Evolutionary conservation across 2,113 vertebrate genomes (phyloP).

Genomic region (Thryonomys swinderianus): DNA sequence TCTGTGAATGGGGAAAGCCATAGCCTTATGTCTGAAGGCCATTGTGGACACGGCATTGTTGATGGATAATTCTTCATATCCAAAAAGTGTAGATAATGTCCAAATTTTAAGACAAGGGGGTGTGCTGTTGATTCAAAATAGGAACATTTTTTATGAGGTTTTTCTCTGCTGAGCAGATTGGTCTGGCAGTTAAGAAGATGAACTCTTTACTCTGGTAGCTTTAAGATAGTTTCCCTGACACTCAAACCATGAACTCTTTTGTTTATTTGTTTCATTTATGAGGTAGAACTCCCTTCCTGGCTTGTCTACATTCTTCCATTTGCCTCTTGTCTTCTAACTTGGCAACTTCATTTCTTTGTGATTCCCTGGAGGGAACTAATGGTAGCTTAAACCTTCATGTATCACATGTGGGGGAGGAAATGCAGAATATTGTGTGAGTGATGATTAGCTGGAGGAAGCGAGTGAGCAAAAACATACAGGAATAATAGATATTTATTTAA

Average conservation of each 20-base stretch:
- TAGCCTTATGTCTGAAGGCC: background rate
- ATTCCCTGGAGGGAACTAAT: background rate
- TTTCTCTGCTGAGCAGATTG: accelerated
- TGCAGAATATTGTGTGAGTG: constrained; percentile 73
- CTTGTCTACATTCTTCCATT: background rate
- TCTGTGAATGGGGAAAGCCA: background rate
- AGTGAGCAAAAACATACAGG: constrained; percentile 57
- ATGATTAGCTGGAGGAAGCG: constrained; percentile 60
- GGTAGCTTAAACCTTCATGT: background rate
- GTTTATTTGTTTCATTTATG: background rate
- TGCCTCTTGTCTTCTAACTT: background rate
- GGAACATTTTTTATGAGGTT: background rate
- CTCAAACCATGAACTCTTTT: background rate
- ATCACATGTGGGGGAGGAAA: constrained; percentile 73
- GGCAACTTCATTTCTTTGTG: constrained; percentile 1
- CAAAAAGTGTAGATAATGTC: background rate
- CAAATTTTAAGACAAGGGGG: background rate
- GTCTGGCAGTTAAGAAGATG: background rate
- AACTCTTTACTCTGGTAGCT: background rate
- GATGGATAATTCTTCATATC: background rate
- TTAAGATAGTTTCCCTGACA: background rate
- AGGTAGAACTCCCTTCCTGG: background rate
- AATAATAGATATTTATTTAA: background rate
- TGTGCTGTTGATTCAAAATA: background rate
- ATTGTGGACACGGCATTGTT: background rate